These are phyloP conservation scores for Lepus americanus DNA, from an alignment of 2,113 vertebrate species.

Conservation along the genomic window DNA sequence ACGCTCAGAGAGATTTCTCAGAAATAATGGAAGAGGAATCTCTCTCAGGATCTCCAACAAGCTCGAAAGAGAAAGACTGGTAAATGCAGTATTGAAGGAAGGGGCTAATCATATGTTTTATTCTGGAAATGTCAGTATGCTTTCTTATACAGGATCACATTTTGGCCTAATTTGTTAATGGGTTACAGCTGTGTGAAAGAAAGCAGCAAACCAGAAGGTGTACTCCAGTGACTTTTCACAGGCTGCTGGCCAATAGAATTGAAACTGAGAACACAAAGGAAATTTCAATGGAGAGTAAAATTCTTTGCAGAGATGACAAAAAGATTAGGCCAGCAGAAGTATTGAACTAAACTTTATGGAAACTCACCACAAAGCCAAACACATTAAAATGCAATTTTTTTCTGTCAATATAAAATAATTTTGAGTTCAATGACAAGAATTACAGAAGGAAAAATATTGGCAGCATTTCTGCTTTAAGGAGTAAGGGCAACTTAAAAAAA, in stretches of 20 bases:
- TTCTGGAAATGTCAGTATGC: background rate
- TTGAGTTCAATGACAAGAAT: constrained; percentile 26
- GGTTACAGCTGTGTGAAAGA: constrained; percentile 73
- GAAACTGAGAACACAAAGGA: constrained; percentile 79
- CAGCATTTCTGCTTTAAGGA: constrained; percentile 36
- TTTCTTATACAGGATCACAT: constrained; percentile 13
- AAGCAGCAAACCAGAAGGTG: constrained; percentile 71
- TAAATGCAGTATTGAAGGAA: background rate
- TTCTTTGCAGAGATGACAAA: constrained; percentile 82
- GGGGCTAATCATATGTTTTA: background rate
- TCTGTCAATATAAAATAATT: constrained; percentile 65
- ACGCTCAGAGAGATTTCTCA: background rate
- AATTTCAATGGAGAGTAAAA: constrained; percentile 79
- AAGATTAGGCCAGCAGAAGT: constrained; percentile 56
- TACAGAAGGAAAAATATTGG: background rate
- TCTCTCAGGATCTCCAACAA: background rate
- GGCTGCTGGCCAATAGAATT: constrained; percentile 78
- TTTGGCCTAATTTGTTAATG: constrained; percentile 73
- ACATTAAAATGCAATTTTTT: constrained; percentile 58
- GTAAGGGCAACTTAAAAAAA: constrained; percentile 50
- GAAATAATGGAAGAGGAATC: background rate
- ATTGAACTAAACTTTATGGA: constrained; percentile 68
- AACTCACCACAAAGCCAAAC: constrained; percentile 67
- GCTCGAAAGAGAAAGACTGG: background rate
- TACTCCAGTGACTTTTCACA: constrained; percentile 60